phyloP scores from a whole-genome alignment of 1,140 invertebrate genomes.

The Linepithema humile region DNA sequence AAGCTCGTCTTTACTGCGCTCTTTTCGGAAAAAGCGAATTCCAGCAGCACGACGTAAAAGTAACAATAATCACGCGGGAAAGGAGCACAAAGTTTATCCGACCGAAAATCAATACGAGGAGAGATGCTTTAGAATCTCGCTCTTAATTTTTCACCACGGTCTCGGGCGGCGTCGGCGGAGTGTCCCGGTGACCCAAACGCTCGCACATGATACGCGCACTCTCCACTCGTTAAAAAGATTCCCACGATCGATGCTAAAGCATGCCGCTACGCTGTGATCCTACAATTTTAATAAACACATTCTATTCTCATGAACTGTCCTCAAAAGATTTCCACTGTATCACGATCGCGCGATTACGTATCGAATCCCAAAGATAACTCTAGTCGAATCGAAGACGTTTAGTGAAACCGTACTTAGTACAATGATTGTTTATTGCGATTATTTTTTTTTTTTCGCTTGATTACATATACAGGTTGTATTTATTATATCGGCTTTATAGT shows the following conservation, averaged over 20 bases:
- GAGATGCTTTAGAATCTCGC: slow-evolving; percentile 3
- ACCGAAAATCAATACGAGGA: not conserved
- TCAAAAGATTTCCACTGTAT: not conserved
- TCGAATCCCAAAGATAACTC: slow-evolving; percentile 32
- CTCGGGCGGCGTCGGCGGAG: not conserved
- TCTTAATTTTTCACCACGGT: slow-evolving; percentile 15
- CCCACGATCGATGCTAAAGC: slow-evolving; percentile 23
- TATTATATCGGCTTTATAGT: slow-evolving; percentile 40
- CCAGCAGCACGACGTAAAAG: not conserved
- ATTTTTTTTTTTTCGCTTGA: slow-evolving; percentile 31
- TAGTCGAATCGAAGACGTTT: slow-evolving; percentile 38
- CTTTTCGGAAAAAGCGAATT: not conserved
- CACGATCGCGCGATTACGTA: slow-evolving; percentile 11
- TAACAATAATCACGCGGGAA: not conserved
- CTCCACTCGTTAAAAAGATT: slow-evolving; percentile 41
- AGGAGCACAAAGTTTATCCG: not conserved
- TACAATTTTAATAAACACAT: slow-evolving; percentile 65
- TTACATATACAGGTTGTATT: slow-evolving; percentile 33
- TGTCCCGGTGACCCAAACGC: slow-evolving; percentile 21
- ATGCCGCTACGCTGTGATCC: slow-evolving; percentile 73
- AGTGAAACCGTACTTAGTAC: slow-evolving; percentile 11
- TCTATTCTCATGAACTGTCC: slow-evolving; percentile 40
- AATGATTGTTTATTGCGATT: slow-evolving; percentile 11
- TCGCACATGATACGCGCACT: slow-evolving; percentile 32
- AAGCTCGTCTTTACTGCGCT: not conserved